Percentiles rank a stretch among this genome's conserved stretches.
phyloP scores from a whole-genome alignment of 2,888 invertebrate genomes.

The Leptopilina drosophilae region DNA sequence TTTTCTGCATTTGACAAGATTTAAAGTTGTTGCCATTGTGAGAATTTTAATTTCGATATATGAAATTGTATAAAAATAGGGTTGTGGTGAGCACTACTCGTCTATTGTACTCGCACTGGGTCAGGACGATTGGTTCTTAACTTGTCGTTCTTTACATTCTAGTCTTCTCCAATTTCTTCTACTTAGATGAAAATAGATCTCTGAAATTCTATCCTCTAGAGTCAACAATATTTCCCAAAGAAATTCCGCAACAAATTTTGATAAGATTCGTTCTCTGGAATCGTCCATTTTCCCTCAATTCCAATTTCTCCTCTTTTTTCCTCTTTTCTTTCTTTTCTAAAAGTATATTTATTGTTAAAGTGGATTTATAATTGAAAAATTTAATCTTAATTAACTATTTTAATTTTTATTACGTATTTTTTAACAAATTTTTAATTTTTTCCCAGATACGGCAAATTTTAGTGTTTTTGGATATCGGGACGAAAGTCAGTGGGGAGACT shows the following conservation, averaged over 20 bases:
- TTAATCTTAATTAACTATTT: too few species aligned
- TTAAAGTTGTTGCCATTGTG: background rate
- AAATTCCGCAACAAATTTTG: background rate
- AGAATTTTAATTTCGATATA: background rate
- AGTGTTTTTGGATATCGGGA: background rate
- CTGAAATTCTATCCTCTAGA: background rate
- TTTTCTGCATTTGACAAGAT: too few species aligned
- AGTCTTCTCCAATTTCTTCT: background rate
- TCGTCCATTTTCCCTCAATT: too few species aligned
- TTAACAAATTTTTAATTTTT: background rate
- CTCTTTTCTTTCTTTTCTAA: too few species aligned
- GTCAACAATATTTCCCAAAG: background rate
- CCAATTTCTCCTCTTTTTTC: too few species aligned
- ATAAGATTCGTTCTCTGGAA: too few species aligned
- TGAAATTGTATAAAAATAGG: conserved; percentile 24
- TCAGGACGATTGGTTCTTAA: conserved; percentile 46
- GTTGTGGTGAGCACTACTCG: conserved; percentile 25
- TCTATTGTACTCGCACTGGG: conserved; percentile 45
- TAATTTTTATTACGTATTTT: too few species aligned
- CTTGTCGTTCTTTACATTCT: conserved; percentile 3
- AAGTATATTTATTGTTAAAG: too few species aligned
- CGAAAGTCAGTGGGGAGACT: too few species aligned
- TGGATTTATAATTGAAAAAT: too few species aligned
- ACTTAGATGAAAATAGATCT: conserved; percentile 10
- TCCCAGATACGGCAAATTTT: background rate